phyloP scores from a whole-genome alignment of 2,113 vertebrate genomes.

The Ceuthmochares aereus region DNA sequence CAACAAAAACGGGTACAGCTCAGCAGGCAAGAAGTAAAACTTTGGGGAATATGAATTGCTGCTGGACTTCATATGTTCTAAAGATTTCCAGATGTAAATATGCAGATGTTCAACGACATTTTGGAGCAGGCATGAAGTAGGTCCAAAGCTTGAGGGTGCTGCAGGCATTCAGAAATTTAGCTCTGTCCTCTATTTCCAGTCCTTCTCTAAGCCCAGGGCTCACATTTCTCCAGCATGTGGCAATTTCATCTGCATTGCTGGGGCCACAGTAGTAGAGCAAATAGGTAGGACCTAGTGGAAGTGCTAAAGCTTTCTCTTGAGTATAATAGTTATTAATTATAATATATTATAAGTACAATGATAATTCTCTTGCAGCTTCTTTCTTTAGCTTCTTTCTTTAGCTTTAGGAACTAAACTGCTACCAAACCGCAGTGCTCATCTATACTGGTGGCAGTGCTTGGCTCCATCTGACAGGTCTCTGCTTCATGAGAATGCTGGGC shows the following conservation, averaged over 20 bases:
- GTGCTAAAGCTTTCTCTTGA: not conserved
- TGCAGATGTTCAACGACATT: not conserved
- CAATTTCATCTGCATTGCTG: not conserved
- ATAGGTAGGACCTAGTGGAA: not conserved
- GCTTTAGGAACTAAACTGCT: not conserved
- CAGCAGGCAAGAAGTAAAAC: not conserved
- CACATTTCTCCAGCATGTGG: not conserved
- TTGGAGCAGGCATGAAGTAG: not conserved
- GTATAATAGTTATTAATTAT: not conserved
- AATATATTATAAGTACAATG: not conserved
- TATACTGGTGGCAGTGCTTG: not conserved
- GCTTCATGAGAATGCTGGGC: not conserved
- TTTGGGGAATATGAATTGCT: not conserved
- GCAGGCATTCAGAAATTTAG: not conserved
- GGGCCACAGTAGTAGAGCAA: not conserved
- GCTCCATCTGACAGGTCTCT: not conserved
- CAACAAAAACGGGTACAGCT: not conserved
- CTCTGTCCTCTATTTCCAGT: not conserved
- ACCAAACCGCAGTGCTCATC: not conserved
- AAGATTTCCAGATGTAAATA: not conserved
- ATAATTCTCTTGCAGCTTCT: not conserved
- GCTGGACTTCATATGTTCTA: not conserved
- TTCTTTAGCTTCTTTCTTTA: not conserved
- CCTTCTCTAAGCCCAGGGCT: not conserved
- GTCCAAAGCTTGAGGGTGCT: not conserved